Evolutionary conservation across 1,140 invertebrate genomes (phyloP), one percentile per base, ranked within the genome.

Genomic region (Solenopsis fugax): DNA sequence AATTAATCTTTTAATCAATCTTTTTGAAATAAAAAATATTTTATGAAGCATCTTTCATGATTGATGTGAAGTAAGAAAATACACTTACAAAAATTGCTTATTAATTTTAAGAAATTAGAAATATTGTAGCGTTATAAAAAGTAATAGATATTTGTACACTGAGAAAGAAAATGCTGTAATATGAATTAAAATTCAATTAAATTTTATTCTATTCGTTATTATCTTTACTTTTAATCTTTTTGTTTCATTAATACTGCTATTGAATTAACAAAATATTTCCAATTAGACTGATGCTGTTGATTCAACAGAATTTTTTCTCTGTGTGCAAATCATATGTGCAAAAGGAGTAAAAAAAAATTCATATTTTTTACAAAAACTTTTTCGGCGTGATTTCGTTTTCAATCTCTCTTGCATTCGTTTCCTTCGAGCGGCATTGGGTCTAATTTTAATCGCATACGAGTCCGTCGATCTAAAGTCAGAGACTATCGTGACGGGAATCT

Each of bases 401-500:
- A 34, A 50, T 4, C 5, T 73, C 5, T 73, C 16, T 29, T n/a
- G n/a, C n/a, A 6, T 34, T 72, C 12, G 13, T 34, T 54, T 34
- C 29, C n/a, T n/a, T 24, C 16, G 48, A 41, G 13, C 16, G 29
- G 4, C 18, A 50, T 13, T 29, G 21, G 4, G 12, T 41, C 50
- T 56, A 71, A 81, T 81, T 81, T 71, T 71, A 71, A 71, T 69
- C n/a, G n/a, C 29, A n/a, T 45, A 13, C 45, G 45, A 54, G 29
- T 41, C 10, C 21, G 41, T 24, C 77, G 34, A 45, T 71, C 37
- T 41, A 56, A 56, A 81, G 34, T 81, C 37, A 21, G 37, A 48
- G 16, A 56, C 21, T 56, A 71, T 81, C 78, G 21, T 18, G 50
- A 69, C 77, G 21, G 67, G 12, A 71, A 75, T 84, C 80, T 60